Conservation (phyloP, 2,797 vertebrate genomes). For the Muscicapa comitata region DNA sequence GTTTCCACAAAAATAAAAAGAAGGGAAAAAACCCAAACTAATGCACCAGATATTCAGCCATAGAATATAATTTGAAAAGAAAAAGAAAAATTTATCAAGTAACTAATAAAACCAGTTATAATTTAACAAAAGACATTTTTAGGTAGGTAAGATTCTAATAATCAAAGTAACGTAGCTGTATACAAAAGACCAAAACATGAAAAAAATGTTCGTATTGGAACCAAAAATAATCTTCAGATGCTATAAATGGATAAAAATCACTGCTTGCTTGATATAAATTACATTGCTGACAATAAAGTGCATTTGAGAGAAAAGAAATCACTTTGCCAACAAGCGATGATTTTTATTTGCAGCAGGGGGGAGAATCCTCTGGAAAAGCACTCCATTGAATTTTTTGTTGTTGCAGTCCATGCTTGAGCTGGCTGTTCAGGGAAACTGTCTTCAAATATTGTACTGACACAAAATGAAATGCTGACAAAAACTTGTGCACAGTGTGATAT, state of each 20-base stretch:
- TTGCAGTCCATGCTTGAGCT: background rate
- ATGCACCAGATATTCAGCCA: background rate
- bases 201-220: background rate
- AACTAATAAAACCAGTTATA: background rate
- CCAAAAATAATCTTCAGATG: background rate
- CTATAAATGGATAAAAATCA: background rate
- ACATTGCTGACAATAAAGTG: background rate
- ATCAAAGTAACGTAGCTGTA: background rate
- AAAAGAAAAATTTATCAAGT: background rate
- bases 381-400: background rate
- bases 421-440: background rate
- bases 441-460: background rate
- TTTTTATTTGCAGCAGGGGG: background rate
- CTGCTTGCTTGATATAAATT: background rate
- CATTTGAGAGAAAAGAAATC: background rate
- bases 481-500: background rate
- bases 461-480: background rate
- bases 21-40: rapidly evolving
- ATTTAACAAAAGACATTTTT: background rate
- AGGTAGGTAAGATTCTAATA: background rate
- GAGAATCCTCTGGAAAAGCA: background rate
- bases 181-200: background rate
- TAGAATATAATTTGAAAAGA: background rate
- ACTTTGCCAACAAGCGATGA: background rate
- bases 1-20: background rate